phyloP scores from a whole-genome alignment of 2,113 vertebrate genomes.

The Tyto alba region DNA sequence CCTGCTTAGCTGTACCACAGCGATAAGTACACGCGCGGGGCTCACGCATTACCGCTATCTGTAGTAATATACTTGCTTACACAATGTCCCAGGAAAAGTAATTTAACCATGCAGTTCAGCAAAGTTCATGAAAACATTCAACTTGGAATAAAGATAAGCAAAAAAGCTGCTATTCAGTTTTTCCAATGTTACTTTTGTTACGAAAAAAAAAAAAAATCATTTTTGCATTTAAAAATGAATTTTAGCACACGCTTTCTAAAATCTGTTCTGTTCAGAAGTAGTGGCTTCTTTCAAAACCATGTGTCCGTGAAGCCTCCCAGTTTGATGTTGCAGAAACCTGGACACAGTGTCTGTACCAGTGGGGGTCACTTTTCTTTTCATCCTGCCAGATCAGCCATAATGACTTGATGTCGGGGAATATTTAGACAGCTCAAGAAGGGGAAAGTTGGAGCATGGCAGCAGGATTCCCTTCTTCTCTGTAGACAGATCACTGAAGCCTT shows the following conservation, averaged over 20 bases:
- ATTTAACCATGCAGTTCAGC: neutral
- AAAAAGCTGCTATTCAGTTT: neutral
- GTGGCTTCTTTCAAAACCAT: constrained; percentile 64
- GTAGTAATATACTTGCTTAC: neutral
- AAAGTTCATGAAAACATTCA: neutral
- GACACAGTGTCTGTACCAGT: constrained; percentile 45
- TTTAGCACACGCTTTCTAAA: neutral
- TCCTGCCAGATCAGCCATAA: constrained; percentile 55
- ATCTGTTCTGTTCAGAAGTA: constrained; percentile 44
- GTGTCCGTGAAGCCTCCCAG: constrained; percentile 54
- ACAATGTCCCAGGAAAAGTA: constrained; percentile 5
- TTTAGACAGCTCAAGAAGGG: constrained; percentile 47
- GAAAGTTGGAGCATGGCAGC: constrained; percentile 43
- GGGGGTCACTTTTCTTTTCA: constrained; percentile 69
- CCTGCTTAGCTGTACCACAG: neutral
- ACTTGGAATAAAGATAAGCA: neutral
- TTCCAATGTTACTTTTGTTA: neutral
- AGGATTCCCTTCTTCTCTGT: constrained; percentile 66
- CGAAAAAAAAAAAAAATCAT: neutral
- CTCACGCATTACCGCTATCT: neutral
- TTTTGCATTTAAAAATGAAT: neutral
- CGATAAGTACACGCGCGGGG: neutral
- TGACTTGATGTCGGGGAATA: constrained; percentile 61
- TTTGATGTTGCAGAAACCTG: constrained; percentile 57
- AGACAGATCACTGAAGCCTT: constrained; percentile 69